Evolutionary conservation across 2,888 invertebrate genomes (phyloP), one percentile per base, ranked within the genome.

Genomic region (Tenthredo distinguenda): DNA sequence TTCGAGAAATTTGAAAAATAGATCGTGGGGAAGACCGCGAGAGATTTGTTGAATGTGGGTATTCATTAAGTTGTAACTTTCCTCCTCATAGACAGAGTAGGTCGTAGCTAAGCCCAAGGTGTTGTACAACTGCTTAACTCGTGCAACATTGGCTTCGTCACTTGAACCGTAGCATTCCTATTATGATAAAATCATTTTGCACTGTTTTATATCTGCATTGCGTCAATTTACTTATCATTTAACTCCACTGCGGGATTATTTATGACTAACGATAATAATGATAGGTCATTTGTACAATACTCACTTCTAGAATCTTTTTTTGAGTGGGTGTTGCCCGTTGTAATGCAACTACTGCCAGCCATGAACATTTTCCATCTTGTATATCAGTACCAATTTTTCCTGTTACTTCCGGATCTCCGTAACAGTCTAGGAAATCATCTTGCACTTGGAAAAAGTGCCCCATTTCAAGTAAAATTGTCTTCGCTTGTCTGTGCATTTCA

Each of bases 371-470:
- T 50, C 99, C 99, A 89, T 99, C 98, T 94, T 97, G 96, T 89
- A 99, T 99, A 92, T 99, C 99, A 0, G 96, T 97, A 50, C 98
- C 98, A 62, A 96, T 94, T 94, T 99, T 99, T 9, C 99, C 99
- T 0, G 97, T 98, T 2, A 97, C 95, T 10, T 95, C 94, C 21
- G 97, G 96, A 92, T 98, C 96, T 0, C 99, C 99, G 93, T 97
- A 99, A 92, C 98, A 98, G 93, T 99, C 99, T 62, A 98, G 94
- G 94, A 96, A 98, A 92, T 98, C 98, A 93, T 98, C 98, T 95
- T 96, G 94, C 71, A 98, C 97, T 95, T 99, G 99, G 94, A 97
- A 99, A 92, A 98, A 98, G 90, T 98, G 97, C 50, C 99, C 99
- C 96, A 99, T 98, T 94, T 98, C 97, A 62, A 99, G 92, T 0